Conservation (phyloP, 2,797 vertebrate genomes). For the Trachops cirrhosus region DNA sequence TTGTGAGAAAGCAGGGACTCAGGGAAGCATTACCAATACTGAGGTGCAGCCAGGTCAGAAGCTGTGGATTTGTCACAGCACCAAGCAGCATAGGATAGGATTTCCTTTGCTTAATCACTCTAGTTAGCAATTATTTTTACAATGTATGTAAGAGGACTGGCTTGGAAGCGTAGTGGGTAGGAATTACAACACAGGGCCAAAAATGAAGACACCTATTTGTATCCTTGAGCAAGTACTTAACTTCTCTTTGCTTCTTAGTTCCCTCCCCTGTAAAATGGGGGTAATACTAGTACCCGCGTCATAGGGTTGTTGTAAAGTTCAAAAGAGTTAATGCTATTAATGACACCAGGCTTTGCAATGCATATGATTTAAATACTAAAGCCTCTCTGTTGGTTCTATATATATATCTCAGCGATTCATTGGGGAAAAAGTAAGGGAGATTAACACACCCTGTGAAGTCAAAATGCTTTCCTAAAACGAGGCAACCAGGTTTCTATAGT, state of each 20-base stretch:
- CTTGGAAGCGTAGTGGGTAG: background rate
- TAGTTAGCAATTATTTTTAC: background rate
- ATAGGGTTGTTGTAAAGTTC: background rate
- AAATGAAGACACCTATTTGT: background rate
- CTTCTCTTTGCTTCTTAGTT: background rate
- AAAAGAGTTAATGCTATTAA: background rate
- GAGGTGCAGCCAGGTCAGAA: background rate
- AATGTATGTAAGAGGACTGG: background rate
- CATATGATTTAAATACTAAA: background rate
- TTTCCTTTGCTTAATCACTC: background rate
- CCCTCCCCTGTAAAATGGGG: background rate
- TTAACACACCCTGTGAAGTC: background rate
- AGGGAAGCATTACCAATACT: background rate
- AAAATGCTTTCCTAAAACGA: background rate
- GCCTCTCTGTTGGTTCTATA: background rate
- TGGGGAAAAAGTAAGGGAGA: background rate
- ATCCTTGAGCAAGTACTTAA: background rate
- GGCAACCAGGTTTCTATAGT: background rate
- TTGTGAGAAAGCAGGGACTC: background rate
- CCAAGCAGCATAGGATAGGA: too few species aligned
- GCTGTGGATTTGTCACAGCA: background rate
- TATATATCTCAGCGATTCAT: background rate
- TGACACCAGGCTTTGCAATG: background rate
- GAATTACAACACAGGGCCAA: background rate
- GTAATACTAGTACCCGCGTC: background rate